These are phyloP conservation scores for Scrobipalpa costella DNA, from an alignment of 2,888 invertebrate species.

Conservation along the genomic window DNA sequence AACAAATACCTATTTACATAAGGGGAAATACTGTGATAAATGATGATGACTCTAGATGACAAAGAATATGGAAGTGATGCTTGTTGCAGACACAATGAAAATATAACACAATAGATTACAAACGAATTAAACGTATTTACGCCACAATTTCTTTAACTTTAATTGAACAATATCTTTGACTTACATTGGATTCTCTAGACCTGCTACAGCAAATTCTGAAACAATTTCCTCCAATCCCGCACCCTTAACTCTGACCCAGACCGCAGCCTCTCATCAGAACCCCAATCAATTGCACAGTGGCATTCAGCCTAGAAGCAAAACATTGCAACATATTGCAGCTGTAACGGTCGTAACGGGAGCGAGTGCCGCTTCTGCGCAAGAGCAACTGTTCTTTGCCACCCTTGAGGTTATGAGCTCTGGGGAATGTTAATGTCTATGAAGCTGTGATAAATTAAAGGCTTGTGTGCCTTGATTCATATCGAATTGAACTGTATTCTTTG, in stretches of 20 bases:
- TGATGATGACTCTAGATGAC: too few relatives aligned
- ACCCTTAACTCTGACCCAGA: conserved; percentile 2
- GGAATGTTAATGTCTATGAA: conserved; percentile 25
- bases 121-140: too few relatives aligned
- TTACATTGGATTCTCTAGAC: too few relatives aligned
- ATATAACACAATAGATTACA: too few relatives aligned
- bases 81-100: too few relatives aligned
- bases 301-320: background rate
- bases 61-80: too few relatives aligned
- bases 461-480: background rate
- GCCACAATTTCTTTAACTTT: too few relatives aligned
- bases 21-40: too few relatives aligned
- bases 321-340: conserved; percentile 6
- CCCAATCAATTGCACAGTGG: background rate
- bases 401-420: conserved; percentile 17
- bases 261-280: background rate
- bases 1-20: too few relatives aligned
- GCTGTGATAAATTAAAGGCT: background rate
- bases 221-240: conserved; percentile 1
- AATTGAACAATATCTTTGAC: too few relatives aligned
- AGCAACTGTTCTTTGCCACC: conserved; percentile 13
- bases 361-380: conserved; percentile 4
- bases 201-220: background rate
- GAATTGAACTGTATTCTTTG: background rate
- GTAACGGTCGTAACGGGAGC: conserved; percentile 14